A percentile compares a stretch with the other conserved stretches of the same genome.
These are phyloP conservation scores for Otocyon megalotis DNA, from an alignment of 2,113 vertebrate genomes.

Conservation along the genomic window DNA sequence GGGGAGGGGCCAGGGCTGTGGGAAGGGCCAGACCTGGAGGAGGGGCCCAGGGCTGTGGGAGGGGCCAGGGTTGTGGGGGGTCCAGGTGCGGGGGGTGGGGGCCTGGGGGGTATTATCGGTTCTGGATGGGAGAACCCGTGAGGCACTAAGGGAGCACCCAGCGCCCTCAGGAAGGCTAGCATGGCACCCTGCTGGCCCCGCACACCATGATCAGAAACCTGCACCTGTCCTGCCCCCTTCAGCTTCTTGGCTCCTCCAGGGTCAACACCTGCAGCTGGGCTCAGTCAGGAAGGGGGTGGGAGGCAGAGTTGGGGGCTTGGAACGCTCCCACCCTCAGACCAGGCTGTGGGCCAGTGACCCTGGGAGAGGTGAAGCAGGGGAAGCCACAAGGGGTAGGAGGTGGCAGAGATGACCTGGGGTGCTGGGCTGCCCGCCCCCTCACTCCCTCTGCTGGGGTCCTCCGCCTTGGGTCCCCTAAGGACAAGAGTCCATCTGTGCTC, in stretches of 20 bases:
- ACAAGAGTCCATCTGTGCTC: neutral
- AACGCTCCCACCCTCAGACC: rapidly evolving
- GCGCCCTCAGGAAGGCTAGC: rapidly evolving
- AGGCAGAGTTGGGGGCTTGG: neutral
- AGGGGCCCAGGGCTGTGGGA: neutral
- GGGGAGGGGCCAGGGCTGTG: neutral
- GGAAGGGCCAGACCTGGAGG: too few species aligned
- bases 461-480: neutral
- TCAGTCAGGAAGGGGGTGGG: neutral
- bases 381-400: neutral
- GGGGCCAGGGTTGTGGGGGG: neutral
- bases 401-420: neutral
- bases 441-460: neutral
- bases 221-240: neutral
- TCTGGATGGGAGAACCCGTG: neutral
- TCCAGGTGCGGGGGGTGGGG: too few species aligned
- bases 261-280: neutral
- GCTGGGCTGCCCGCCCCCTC: neutral
- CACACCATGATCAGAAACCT: neutral
- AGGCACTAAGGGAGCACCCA: neutral
- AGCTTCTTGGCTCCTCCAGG: neutral
- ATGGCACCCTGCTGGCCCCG: neutral
- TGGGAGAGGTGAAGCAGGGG: rapidly evolving
- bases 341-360: neutral
- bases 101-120: too few species aligned